These are phyloP conservation scores for Carcina quercana DNA, from an alignment of 2,888 invertebrate species.

Conservation along the genomic window DNA sequence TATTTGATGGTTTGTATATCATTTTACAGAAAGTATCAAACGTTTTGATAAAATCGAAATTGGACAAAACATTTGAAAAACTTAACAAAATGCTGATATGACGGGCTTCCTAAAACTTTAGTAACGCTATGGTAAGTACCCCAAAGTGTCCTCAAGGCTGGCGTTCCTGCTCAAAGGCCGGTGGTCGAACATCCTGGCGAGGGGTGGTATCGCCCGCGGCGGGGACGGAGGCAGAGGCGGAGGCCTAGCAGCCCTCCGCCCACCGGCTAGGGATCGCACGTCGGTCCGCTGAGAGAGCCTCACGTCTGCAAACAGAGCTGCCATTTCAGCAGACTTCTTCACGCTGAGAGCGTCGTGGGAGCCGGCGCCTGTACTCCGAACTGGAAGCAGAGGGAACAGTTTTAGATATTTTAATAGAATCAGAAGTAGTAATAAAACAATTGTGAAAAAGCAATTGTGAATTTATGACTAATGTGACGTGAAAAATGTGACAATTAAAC, in stretches of 20 bases:
- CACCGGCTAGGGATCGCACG: conserved; percentile 55
- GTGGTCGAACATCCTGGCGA: conserved; percentile 51
- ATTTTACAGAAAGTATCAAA: no score
- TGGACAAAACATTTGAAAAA: not conserved
- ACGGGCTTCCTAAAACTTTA: not conserved
- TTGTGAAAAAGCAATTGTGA: no score
- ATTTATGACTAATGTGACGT: no score
- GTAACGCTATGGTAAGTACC: conserved; percentile 70
- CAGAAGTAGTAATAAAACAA: no score
- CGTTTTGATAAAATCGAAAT: no score
- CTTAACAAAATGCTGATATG: not conserved
- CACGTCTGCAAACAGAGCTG: conserved; percentile 87
- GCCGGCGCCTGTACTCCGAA: conserved; percentile 65
- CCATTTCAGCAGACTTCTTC: conserved; percentile 92
- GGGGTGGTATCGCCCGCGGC: conserved; percentile 28
- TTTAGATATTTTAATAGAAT: no score
- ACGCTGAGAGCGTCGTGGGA: conserved; percentile 85
- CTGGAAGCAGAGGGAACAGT: no score
- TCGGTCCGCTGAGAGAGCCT: conserved; percentile 82
- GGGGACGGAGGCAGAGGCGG: conserved; percentile 24
- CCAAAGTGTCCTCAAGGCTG: conserved; percentile 77
- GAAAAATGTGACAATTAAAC: no score
- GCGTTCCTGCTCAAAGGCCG: conserved; percentile 58
- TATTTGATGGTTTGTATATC: no score
- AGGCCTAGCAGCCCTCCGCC: conserved; percentile 33